Conservation (phyloP, 2,113 vertebrate genomes). For the Epinephelus moara region DNA sequence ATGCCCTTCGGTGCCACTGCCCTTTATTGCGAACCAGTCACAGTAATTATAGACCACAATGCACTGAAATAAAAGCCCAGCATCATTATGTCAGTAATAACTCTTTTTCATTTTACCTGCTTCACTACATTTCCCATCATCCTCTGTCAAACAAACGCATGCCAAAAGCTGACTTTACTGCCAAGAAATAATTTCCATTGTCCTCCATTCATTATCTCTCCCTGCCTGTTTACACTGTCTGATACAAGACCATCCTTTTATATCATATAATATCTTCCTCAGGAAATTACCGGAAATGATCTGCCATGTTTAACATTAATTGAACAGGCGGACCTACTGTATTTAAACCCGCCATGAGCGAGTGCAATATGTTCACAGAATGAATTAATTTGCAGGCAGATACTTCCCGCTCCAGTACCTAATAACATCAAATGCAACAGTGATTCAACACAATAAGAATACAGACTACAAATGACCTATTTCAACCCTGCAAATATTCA, state of each 20-base stretch:
- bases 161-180: conserved; percentile 40
- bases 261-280: conserved; percentile 61
- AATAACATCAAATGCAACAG: conserved; percentile 69
- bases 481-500: conserved; percentile 46
- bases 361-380: conserved; percentile 64
- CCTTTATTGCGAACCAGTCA: conserved; percentile 44
- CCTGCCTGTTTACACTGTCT: conserved; percentile 58
- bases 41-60: conserved; percentile 50
- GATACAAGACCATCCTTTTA: conserved; percentile 47
- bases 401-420: conserved; percentile 63
- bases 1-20: conserved; percentile 31
- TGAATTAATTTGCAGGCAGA: conserved; percentile 70
- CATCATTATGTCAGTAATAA: conserved; percentile 55
- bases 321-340: conserved; percentile 62
- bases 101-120: conserved; percentile 52
- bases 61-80: conserved; percentile 39
- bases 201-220: conserved; percentile 38
- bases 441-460: conserved; percentile 56
- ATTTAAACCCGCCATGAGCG: conserved; percentile 54
- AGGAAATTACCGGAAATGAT: conserved; percentile 74
- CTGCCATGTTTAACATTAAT: conserved; percentile 78
- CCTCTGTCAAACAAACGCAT: conserved; percentile 57
- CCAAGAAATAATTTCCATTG: conserved; percentile 51
- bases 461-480: conserved; percentile 54
- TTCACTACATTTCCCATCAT: conserved; percentile 71